Percentiles rank a stretch among this genome's conserved stretches.
Conservation (phyloP, 2,797 vertebrate species). For the Poecilia gillii region DNA sequence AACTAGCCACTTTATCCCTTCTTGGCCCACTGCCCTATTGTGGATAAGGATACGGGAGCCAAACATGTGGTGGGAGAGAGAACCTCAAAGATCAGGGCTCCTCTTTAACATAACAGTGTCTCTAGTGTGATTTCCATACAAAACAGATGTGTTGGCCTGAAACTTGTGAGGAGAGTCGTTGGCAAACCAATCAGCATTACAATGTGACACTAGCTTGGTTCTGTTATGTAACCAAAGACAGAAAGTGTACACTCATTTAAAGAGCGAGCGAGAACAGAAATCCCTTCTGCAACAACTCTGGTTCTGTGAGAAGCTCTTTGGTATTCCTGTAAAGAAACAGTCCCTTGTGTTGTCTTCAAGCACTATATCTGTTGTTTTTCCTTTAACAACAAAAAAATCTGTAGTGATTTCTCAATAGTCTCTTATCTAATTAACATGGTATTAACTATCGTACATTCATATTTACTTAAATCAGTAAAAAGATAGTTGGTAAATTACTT, state of each 20-base stretch:
- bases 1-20: constrained; percentile 27
- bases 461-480: not conserved
- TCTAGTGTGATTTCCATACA: not conserved
- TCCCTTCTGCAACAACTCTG: not conserved
- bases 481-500: not conserved
- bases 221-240: not conserved
- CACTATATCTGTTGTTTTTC: not conserved
- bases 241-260: not conserved
- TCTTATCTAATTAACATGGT: not conserved
- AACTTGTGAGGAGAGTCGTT: not conserved
- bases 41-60: constrained; percentile 1
- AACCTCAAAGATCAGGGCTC: not conserved
- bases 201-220: not conserved
- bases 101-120: constrained; percentile 3
- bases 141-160: not conserved
- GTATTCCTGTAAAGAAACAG: not conserved
- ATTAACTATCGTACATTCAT: not conserved
- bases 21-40: not conserved
- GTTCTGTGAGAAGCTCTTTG: too few species aligned
- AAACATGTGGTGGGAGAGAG: not conserved
- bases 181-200: not conserved
- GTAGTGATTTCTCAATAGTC: not conserved
- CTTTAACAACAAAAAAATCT: not conserved
- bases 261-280: not conserved
- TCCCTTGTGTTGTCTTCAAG: not conserved